Conservation (phyloP, 2,113 vertebrate genomes). For the Hydrochoerus hydrochaeris region DNA sequence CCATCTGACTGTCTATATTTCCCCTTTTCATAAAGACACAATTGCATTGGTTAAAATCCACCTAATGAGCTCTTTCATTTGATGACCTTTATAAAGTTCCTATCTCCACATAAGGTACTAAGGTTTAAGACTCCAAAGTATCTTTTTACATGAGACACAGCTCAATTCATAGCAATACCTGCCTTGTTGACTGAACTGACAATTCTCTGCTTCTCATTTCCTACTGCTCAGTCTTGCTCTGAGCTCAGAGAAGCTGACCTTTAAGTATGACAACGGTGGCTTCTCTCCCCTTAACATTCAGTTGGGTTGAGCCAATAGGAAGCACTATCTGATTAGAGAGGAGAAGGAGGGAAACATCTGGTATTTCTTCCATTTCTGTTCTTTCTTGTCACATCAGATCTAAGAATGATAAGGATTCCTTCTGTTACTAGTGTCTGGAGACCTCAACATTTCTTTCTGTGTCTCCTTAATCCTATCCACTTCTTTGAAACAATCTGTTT, state of each 20-base stretch:
- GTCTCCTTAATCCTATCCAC: neutral
- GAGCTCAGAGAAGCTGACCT: neutral
- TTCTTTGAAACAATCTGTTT: conserved; percentile 26
- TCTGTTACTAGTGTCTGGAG: neutral
- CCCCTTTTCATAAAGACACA: neutral
- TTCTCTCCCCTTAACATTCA: neutral
- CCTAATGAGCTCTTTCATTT: neutral
- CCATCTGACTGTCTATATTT: neutral
- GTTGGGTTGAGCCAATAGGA: conserved; percentile 15
- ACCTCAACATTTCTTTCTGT: conserved; percentile 20
- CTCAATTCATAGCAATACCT: neutral
- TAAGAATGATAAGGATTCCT: neutral
- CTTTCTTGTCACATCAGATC: neutral
- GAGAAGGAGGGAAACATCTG: neutral
- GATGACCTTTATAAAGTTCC: neutral
- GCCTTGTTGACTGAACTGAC: neutral
- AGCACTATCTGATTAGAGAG: neutral
- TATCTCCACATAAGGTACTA: neutral
- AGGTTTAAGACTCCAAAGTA: neutral
- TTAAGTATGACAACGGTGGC: neutral
- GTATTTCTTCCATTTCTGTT: neutral
- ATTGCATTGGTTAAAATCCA: neutral
- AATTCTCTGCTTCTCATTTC: neutral
- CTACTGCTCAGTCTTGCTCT: neutral
- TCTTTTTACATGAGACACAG: neutral